Percentiles rank a stretch among this genome's conserved stretches.
Evolutionary conservation across 1,140 invertebrate species (phyloP).

Genomic region (Aphelinus atriplicis): DNA sequence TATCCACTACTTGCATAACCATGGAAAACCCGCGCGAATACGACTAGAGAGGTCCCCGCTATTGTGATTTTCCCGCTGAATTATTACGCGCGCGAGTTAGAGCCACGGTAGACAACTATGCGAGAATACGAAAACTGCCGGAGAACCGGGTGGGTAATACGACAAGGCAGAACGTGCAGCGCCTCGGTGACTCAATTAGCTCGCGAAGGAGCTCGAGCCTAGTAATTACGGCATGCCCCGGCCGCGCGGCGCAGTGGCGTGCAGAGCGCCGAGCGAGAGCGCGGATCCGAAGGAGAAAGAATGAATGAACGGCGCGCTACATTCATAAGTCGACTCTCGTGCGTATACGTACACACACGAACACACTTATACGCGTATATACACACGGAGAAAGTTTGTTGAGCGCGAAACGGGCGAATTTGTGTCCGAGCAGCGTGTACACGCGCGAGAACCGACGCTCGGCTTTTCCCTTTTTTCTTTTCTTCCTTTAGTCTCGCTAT

Average conservation of each 20-base stretch:
- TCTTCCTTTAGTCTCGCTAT: too few relatives aligned
- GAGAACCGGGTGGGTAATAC: constrained; percentile 4
- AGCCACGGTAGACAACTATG: neutral
- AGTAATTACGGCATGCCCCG: constrained; percentile 14
- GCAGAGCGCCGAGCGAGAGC: neutral
- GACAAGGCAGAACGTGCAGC: neutral
- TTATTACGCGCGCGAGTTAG: neutral
- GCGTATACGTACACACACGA: neutral
- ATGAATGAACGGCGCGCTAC: neutral
- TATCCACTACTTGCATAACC: too few relatives aligned
- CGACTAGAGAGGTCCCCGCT: neutral
- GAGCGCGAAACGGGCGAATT: neutral
- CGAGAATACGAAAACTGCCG: neutral
- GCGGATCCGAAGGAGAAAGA: neutral
- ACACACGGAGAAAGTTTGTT: neutral
- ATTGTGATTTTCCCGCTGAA: neutral
- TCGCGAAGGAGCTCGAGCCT: neutral
- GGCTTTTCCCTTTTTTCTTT: too few relatives aligned
- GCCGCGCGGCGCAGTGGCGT: neutral
- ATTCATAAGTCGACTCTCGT: neutral
- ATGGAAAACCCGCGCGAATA: too few relatives aligned
- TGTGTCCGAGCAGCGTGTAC: neutral
- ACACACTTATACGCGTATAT: neutral
- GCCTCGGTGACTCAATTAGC: constrained; percentile 29
- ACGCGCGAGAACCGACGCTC: neutral